phyloP scores from a whole-genome alignment of 2,797 vertebrate species.

The Synaphobranchus kaupii region DNA sequence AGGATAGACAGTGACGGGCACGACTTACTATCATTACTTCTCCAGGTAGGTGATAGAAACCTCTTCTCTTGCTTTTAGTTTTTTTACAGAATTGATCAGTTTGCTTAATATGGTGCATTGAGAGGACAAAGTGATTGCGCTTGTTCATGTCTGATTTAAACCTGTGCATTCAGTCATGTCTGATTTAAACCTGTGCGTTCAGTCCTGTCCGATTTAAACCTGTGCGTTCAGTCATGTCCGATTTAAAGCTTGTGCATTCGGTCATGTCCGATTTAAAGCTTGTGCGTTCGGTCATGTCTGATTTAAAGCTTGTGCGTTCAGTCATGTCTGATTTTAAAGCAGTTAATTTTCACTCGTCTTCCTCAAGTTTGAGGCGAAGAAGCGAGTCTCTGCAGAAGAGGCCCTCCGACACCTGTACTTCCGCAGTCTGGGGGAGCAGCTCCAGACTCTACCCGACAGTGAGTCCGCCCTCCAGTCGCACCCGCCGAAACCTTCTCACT shows the following conservation, averaged over 20 bases:
- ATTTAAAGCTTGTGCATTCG: not conserved
- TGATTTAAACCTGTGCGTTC: slow-evolving; percentile 4
- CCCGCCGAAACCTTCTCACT: not conserved
- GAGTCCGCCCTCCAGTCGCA: slow-evolving; percentile 49
- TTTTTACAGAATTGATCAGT: slow-evolving; percentile 6
- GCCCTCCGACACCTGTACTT: slow-evolving; percentile 75
- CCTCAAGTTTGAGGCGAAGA: slow-evolving; percentile 75
- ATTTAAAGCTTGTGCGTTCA: not conserved
- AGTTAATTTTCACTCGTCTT: not conserved
- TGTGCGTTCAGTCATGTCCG: too few species aligned
- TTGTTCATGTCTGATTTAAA: not conserved
- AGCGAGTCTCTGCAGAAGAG: slow-evolving; percentile 72
- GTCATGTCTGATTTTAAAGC: not conserved
- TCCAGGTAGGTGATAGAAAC: slow-evolving; percentile 64
- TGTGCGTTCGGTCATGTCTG: not conserved
- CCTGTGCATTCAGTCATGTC: not conserved
- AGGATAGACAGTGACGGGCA: slow-evolving; percentile 81
- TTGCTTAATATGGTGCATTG: not conserved
- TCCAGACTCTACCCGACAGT: slow-evolving; percentile 75
- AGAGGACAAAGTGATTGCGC: not conserved
- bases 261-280: slow-evolving; percentile 12
- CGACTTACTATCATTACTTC: slow-evolving; percentile 70
- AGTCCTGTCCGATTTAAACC: not conserved
- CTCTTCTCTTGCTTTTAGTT: not conserved
- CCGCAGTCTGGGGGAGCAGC: slow-evolving; percentile 71